Percentiles rank a stretch among this genome's conserved stretches.
Evolutionary conservation across 1,140 invertebrate genomes (phyloP).

Genomic region (Caenorhabditis remanei): DNA sequence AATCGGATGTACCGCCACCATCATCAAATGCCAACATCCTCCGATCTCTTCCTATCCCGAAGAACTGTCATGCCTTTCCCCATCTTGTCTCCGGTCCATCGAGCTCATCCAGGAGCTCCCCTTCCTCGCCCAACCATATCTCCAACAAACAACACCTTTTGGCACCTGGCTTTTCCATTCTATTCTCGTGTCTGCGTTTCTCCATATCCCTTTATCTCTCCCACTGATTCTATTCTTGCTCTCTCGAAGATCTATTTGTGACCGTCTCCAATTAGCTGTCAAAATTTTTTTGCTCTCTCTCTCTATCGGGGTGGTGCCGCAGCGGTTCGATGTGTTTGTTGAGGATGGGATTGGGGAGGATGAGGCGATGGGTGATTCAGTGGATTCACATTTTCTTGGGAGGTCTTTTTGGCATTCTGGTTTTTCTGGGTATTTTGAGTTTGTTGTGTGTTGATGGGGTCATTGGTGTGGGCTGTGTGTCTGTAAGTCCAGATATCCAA

Average conservation of each 20-base stretch:
- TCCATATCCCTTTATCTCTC: neutral
- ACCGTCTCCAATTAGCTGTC: conserved; percentile 56
- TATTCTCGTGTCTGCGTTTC: neutral
- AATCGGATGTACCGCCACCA: too few relatives aligned
- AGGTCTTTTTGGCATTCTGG: too few relatives aligned
- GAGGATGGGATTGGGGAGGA: too few relatives aligned
- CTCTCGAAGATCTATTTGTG: conserved; percentile 17
- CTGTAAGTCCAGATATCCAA: too few relatives aligned
- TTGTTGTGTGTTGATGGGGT: too few relatives aligned
- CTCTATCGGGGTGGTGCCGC: too few relatives aligned
- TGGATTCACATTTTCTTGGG: too few relatives aligned
- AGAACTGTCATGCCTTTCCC: neutral
- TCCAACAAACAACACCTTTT: neutral
- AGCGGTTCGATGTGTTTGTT: conserved; percentile 3
- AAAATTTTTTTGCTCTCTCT: neutral
- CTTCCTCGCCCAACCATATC: neutral
- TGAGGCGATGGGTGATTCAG: too few relatives aligned
- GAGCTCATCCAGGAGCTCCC: conserved; percentile 20
- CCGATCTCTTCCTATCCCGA: neutral
- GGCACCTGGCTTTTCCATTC: neutral
- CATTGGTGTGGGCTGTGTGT: too few relatives aligned
- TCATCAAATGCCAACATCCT: neutral
- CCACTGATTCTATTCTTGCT: neutral
- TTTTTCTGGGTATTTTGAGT: too few relatives aligned
- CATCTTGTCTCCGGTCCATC: conserved; percentile 14